phyloP scores from a whole-genome alignment of 2,113 vertebrate genomes.

The Pollachius pollachius region DNA sequence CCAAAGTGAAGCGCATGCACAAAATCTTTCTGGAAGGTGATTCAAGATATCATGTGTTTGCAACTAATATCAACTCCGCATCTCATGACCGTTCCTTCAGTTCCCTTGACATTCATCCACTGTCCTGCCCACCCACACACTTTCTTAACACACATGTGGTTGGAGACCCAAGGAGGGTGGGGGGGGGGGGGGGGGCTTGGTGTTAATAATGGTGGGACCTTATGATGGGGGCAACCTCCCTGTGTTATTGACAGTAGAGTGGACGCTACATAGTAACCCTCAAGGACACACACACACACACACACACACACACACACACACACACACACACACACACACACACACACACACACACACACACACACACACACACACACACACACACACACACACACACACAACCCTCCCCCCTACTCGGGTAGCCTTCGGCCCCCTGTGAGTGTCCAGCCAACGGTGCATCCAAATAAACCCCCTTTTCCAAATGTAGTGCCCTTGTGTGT shows the following conservation, averaged over 20 bases:
- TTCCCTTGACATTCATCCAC: no score
- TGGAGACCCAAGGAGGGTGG: conserved; percentile 37
- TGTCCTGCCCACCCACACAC: conserved; percentile 33
- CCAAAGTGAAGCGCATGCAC: no score
- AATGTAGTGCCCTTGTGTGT: conserved; percentile 7
- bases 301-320: no score
- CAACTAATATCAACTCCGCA: no score
- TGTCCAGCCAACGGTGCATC: not conserved
- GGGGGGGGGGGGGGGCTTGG: conserved; percentile 29
- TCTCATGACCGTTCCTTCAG: no score
- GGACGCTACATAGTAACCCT: conserved; percentile 44
- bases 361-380: no score
- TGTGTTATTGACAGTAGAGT: conserved; percentile 60
- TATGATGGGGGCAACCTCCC: conserved; percentile 48
- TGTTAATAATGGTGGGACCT: conserved; percentile 36
- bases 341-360: no score
- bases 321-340: conserved; percentile 4
- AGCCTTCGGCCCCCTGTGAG: not conserved
- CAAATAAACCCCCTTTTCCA: not conserved
- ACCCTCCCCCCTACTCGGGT: conserved; percentile 3
- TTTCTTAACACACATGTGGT: conserved; percentile 45
- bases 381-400: conserved; percentile 10
- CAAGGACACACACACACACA: not conserved
- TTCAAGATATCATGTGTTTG: no score
- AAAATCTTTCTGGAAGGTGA: no score